A percentile compares a stretch with the other conserved stretches of the same genome.
phyloP scores from a whole-genome alignment of 1,140 invertebrate species.

The Pseudomyrmex pallidus region DNA sequence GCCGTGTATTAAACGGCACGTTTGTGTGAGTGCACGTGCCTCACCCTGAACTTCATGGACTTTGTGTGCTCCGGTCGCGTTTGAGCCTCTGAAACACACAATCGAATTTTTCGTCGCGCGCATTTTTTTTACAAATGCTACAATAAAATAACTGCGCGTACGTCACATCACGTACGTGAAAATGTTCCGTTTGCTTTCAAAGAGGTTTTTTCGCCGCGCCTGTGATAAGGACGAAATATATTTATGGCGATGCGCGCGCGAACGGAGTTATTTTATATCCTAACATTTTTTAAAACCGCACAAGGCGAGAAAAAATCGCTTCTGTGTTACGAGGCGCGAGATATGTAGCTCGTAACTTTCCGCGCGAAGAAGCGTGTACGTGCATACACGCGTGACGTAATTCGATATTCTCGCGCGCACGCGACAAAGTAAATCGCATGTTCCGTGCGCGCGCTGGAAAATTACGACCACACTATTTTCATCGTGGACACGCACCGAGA shows the following conservation, averaged over 20 bases:
- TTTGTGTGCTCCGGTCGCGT: constrained; percentile 62
- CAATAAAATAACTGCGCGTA: too few relatives aligned
- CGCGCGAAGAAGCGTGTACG: constrained; percentile 2
- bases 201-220: too few relatives aligned
- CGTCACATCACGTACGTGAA: too few relatives aligned
- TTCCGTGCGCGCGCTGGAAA: constrained; percentile 1
- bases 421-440: constrained; percentile 21
- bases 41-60: constrained; percentile 61
- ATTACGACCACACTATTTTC: constrained; percentile 45
- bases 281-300: too few relatives aligned
- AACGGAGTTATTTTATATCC: too few relatives aligned
- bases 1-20: neutral
- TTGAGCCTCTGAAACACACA: constrained; percentile 3
- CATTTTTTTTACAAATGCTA: too few relatives aligned
- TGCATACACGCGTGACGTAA: neutral
- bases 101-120: too few relatives aligned
- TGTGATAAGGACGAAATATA: too few relatives aligned
- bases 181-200: too few relatives aligned
- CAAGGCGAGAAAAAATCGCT: too few relatives aligned
- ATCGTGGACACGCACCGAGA: constrained; percentile 35
- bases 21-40: constrained; percentile 78
- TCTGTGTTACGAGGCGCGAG: constrained; percentile 6
- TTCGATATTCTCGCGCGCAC: constrained; percentile 40
- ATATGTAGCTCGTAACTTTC: constrained; percentile 7
- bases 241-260: too few relatives aligned